Conservation (phyloP, 2,113 vertebrate genomes). For the Neolamprologus falcicula region DNA sequence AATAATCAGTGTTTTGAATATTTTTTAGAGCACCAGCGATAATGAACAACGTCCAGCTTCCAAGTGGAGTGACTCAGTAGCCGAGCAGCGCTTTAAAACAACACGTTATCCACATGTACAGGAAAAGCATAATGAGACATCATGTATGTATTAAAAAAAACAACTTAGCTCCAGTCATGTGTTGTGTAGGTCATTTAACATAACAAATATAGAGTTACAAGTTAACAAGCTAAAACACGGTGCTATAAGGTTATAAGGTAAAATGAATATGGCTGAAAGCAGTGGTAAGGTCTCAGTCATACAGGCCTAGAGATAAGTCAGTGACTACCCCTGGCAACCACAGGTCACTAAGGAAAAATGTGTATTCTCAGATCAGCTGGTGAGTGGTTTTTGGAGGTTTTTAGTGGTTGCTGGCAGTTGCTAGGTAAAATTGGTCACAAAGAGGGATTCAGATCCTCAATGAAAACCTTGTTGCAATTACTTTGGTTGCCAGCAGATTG, state of each 20-base stretch:
- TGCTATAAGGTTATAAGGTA: background rate
- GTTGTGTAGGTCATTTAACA: background rate
- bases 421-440: background rate
- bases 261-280: background rate
- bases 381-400: background rate
- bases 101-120: background rate
- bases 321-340: background rate
- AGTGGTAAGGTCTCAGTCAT: background rate
- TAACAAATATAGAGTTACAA: background rate
- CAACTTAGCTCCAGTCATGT: background rate
- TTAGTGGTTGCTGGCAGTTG: background rate
- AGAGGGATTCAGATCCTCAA: background rate
- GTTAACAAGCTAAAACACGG: background rate
- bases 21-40: conserved; percentile 8
- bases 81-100: background rate
- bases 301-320: background rate
- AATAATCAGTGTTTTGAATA: background rate
- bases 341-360: background rate
- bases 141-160: conserved; percentile 15
- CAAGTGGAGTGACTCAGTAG: background rate
- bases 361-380: background rate
- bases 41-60: background rate
- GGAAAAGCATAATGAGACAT: background rate
- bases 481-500: background rate
- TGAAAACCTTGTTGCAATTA: background rate